These are phyloP conservation scores for Anguilla marmorata DNA, from an alignment of 2,797 vertebrate species.

Conservation along the genomic window DNA sequence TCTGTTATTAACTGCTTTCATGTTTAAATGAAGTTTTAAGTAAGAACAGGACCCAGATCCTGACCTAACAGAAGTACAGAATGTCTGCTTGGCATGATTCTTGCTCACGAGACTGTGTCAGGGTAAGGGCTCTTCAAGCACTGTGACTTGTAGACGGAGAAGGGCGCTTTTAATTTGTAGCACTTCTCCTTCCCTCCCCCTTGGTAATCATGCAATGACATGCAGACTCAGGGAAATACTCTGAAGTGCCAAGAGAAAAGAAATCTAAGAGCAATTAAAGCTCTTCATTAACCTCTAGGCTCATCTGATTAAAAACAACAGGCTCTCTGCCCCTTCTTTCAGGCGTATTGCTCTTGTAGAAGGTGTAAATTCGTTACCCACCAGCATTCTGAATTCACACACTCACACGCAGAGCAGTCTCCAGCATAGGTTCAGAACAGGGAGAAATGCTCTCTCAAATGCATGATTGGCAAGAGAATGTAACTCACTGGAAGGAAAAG, in stretches of 20 bases:
- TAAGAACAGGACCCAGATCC: neutral
- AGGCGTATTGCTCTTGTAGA: constrained; percentile 31
- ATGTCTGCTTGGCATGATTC: neutral
- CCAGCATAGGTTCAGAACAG: neutral
- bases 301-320: constrained; percentile 39
- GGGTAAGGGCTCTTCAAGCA: neutral
- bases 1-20: neutral
- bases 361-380: neutral
- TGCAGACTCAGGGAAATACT: neutral
- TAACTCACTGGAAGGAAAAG: neutral
- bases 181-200: neutral
- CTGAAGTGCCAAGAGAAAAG: neutral
- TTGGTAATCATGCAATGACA: neutral
- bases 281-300: constrained; percentile 37
- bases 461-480: neutral
- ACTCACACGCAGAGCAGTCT: constrained; percentile 14
- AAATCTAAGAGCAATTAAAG: constrained; percentile 38
- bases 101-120: neutral
- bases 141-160: neutral
- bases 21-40: neutral
- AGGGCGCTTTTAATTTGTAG: neutral
- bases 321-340: neutral
- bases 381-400: constrained; percentile 29
- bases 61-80: neutral
- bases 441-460: neutral